A percentile compares a stretch with the other conserved stretches of the same genome.
phyloP scores from a whole-genome alignment of 2,888 invertebrate species.

The Spatulosminthurus flaviceps region DNA sequence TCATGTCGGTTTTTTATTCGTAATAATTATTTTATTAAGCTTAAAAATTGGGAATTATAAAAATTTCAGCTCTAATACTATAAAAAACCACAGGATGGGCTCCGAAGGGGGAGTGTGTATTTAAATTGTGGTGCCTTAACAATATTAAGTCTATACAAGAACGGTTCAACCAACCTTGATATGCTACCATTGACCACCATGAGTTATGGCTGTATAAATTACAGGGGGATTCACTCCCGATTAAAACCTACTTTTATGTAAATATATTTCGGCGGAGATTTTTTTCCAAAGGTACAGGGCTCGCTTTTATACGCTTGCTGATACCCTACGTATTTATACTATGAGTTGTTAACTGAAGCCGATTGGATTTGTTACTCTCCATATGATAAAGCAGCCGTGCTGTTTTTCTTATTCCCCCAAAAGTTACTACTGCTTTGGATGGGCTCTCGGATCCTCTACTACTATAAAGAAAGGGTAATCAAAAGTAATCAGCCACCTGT shows the following conservation, averaged over 20 bases:
- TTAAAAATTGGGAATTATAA: neutral
- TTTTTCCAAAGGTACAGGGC: neutral
- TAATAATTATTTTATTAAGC: slow-evolving; percentile 7
- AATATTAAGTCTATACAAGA: no score
- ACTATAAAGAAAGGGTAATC: slow-evolving; percentile 21
- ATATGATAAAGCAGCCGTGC: no score
- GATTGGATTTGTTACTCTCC: slow-evolving; percentile 20
- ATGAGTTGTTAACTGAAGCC: neutral
- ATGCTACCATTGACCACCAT: slow-evolving; percentile 4
- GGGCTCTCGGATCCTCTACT: neutral
- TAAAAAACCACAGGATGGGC: neutral
- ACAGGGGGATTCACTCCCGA: neutral
- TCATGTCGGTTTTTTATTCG: neutral
- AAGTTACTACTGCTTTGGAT: neutral
- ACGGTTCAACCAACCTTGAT: neutral
- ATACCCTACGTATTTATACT: neutral
- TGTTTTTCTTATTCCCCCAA: no score
- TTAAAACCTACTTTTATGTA: slow-evolving; percentile 3
- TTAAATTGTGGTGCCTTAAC: no score
- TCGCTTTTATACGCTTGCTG: no score
- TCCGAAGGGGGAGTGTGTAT: neutral
- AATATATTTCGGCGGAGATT: neutral
- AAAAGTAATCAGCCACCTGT: slow-evolving; percentile 45
- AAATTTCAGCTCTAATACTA: neutral
- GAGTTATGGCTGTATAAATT: slow-evolving; percentile 2